phyloP scores from a whole-genome alignment of 1,140 invertebrate genomes.

The Campoletis sonorensis region DNA sequence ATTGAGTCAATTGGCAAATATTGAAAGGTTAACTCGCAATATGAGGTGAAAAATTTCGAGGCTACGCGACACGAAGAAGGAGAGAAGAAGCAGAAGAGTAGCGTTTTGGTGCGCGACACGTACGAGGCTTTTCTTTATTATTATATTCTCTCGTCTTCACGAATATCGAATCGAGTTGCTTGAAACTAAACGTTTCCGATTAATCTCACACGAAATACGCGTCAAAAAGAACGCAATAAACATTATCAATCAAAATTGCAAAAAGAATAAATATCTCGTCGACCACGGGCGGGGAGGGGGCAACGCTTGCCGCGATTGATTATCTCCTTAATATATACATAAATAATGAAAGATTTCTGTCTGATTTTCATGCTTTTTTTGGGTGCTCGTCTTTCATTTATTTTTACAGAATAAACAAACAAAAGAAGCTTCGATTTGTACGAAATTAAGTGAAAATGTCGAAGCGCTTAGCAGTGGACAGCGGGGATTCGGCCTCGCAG shows the following conservation, averaged over 20 bases:
- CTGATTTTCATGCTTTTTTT: too few species aligned
- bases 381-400: constrained; percentile 16
- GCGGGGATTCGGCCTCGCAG: constrained; percentile 78
- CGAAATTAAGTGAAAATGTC: constrained; percentile 79
- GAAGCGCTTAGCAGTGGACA: constrained; percentile 82
- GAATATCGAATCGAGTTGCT: neutral
- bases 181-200: neutral
- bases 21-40: neutral
- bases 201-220: too few species aligned
- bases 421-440: constrained; percentile 1
- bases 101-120: neutral
- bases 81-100: neutral
- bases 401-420: constrained; percentile 43
- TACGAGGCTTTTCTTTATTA: neutral
- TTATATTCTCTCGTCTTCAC: neutral
- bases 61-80: neutral
- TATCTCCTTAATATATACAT: too few species aligned
- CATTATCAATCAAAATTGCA: neutral
- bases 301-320: neutral
- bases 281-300: too few species aligned
- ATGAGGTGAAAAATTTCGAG: constrained; percentile 15
- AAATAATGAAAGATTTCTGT: too few species aligned
- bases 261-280: too few species aligned
- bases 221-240: neutral
- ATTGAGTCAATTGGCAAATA: neutral